Conservation (phyloP, 2,888 invertebrate genomes). For the Agonopterix alstromeriana region DNA sequence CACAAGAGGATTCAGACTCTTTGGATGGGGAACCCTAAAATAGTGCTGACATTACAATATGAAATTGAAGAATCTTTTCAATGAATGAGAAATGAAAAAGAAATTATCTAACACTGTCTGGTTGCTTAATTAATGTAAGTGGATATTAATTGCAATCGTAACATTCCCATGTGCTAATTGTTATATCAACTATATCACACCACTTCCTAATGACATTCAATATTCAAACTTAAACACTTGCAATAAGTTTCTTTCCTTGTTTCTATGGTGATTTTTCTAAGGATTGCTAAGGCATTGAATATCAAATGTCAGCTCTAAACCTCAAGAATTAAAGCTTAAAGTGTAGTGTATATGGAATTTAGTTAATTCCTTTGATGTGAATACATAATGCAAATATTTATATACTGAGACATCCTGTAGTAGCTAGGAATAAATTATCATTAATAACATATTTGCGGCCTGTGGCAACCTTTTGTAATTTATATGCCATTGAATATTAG, state of each 20-base stretch:
- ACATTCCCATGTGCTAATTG: constrained; percentile 15
- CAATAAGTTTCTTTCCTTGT: not conserved
- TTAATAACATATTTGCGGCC: constrained; percentile 35
- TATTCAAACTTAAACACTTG: not conserved
- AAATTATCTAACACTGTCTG: constrained; percentile 46
- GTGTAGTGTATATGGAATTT: too few species aligned
- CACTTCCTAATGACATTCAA: not conserved
- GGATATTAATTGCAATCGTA: constrained; percentile 25
- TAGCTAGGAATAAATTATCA: constrained; percentile 46
- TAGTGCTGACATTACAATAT: too few species aligned
- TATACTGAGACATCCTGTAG: constrained; percentile 26
- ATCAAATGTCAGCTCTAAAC: too few species aligned
- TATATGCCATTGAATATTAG: not conserved
- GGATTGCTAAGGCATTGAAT: too few species aligned
- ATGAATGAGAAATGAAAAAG: constrained; percentile 19
- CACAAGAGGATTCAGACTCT: too few species aligned
- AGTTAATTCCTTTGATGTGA: too few species aligned
- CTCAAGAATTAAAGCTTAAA: too few species aligned
- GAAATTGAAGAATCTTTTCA: too few species aligned
- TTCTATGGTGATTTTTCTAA: too few species aligned
- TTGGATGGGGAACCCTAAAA: too few species aligned
- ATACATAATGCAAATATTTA: constrained; percentile 6
- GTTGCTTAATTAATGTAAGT: constrained; percentile 34
- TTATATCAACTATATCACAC: not conserved
- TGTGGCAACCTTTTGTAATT: not conserved